Evolutionary conservation across 1,140 invertebrate species (phyloP), one percentile per base, ranked within the genome.

Genomic region (Cyrtorhinus lividipennis): DNA sequence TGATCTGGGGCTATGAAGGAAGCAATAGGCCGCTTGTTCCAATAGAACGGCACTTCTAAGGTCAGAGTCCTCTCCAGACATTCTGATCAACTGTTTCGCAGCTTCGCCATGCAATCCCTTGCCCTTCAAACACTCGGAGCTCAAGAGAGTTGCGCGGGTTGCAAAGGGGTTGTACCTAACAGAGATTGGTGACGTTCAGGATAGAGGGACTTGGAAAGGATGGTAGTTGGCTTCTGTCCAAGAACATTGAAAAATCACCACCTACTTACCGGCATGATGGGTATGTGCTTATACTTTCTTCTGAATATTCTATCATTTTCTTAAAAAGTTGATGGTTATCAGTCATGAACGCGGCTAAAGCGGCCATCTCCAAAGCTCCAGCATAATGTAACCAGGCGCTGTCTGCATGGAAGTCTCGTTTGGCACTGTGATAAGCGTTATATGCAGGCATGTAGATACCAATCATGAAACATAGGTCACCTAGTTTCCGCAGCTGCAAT

Each of bases 371-470:
- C 46, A 95, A 74, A 20, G 94, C 92, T 13, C 93, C 93, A 10
- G 95, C 94, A 75, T 91, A 96, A 73, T 95, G 92, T 13, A 97
- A 76, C 95, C 94, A 98, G 0, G 95, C 95, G 69, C 93, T 88
- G 74, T 99, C 95, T 18, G 86, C 87, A 68, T 88, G 88, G 74
- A 98, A 98, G 71, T 99, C 96, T 64, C 93, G 83, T 75, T 98
- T 98, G 12, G 92, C 89, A 18, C 88, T 84, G 73, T 98, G 93
- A 75, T 98, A 99, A 0, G 89, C 83, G 70, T 88, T 89, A 75
- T 94, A 96, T 1, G 96, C 92, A 60, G 89, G 77, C 65, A 86
- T 83, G 76, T 98, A 98, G 68, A 95, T 84, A 10, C 93, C 90
- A 73, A 98, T 94, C 80, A 98, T 85, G 71, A 99, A 98, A 73